Conservation (phyloP, 2,797 vertebrate species). For the Xenentodon cancila region DNA sequence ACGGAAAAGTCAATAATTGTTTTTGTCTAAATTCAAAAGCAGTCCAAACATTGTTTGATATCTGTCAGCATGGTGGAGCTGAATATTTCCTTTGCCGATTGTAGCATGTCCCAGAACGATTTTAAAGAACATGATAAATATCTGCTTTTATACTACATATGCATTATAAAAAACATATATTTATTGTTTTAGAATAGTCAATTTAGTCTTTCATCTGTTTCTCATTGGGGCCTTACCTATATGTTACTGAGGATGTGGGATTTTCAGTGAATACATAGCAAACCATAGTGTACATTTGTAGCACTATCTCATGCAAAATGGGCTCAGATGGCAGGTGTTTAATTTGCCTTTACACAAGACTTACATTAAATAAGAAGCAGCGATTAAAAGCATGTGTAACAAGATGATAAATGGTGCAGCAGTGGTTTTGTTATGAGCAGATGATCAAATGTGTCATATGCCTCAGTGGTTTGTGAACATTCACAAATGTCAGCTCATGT, state of each 20-base stretch:
- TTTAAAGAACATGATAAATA: too few relatives aligned
- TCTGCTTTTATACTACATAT: too few relatives aligned
- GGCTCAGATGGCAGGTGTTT: slow-evolving; percentile 47
- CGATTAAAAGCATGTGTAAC: slow-evolving; percentile 73
- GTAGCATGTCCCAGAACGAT: too few relatives aligned
- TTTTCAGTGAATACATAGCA: background rate
- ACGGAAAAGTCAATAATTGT: too few relatives aligned
- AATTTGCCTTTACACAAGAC: slow-evolving; percentile 62
- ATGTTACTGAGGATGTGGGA: background rate
- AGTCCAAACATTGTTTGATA: too few relatives aligned
- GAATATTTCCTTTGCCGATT: too few relatives aligned
- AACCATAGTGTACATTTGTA: background rate
- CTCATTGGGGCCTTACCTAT: background rate
- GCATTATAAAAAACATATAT: too few relatives aligned
- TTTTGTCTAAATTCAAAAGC: too few relatives aligned
- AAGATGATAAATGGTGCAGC: slow-evolving; percentile 74
- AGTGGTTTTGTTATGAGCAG: slow-evolving; percentile 73
- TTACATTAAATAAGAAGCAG: slow-evolving; percentile 66
- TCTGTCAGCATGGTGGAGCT: too few relatives aligned
- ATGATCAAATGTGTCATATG: slow-evolving; percentile 80
- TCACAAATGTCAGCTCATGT: slow-evolving; percentile 64
- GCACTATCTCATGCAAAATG: slow-evolving; percentile 5
- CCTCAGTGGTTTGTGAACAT: slow-evolving; percentile 77
- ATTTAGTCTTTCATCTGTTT: too few relatives aligned
- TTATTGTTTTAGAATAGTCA: too few relatives aligned